A percentile compares a stretch with the other conserved stretches of the same genome.
phyloP scores from a whole-genome alignment of 2,113 vertebrate species.

The Saguinus midas region DNA sequence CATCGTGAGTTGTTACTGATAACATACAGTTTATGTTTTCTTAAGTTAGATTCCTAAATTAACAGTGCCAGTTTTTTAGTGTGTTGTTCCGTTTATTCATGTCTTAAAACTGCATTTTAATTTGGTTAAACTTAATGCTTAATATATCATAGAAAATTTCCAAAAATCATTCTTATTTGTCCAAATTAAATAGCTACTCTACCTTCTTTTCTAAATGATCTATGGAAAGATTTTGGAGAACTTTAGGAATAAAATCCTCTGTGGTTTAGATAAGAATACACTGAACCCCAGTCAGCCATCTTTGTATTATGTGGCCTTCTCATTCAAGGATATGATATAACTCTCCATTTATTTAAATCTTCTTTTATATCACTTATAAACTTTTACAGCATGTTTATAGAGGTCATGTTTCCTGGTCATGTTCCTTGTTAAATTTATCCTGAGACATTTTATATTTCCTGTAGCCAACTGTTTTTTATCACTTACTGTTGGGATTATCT shows the following conservation, averaged over 20 bases:
- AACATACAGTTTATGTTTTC: background rate
- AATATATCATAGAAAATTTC: background rate
- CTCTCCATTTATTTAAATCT: background rate
- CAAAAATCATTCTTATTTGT: background rate
- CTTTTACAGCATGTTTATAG: background rate
- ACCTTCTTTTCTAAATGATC: background rate
- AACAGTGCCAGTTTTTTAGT: background rate
- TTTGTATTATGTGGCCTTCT: background rate
- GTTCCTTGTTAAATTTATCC: background rate
- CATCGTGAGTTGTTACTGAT: background rate
- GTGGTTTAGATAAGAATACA: background rate
- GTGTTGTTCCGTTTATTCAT: background rate
- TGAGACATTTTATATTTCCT: background rate
- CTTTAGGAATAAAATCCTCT: background rate
- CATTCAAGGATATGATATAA: background rate
- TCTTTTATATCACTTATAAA: slow-evolving; percentile 6
- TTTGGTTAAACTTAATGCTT: background rate
- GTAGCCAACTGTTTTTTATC: background rate
- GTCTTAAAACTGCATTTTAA: background rate
- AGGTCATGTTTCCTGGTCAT: background rate
- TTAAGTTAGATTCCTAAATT: background rate
- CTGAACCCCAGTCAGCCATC: background rate
- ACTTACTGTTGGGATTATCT: background rate
- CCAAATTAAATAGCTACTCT: background rate
- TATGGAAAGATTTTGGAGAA: background rate